Base-by-base conservation (phyloP, 2,113 vertebrate species). In the Corythornis cristatus region DNA sequence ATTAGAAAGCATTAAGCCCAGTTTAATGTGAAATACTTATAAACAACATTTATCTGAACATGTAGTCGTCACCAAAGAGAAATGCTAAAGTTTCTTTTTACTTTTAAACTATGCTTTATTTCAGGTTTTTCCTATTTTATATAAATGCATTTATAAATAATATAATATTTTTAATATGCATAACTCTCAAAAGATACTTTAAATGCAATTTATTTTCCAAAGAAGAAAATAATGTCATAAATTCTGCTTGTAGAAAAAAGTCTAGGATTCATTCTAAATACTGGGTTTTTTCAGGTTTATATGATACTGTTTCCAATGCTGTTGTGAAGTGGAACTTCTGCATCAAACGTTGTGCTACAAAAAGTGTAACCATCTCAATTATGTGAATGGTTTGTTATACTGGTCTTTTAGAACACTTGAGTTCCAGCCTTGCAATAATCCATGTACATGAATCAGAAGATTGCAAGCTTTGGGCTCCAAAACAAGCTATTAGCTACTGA, bases 231-330 rank as follows among this genome's bases (percentile, higher is more conserved):
- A 40, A 37, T 67, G n/a, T 72, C 9, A 70, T 62, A 65, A 76
- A 65, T 70, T 82, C 16, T 72, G 5, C 8, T 48, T 61, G 16
- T 22, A 53, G 26, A 64, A 45, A 57, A 29, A 20, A 15, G 0
- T 2, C 5, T 29, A 25, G 0, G 4, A 17, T 7, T 70, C 15
- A 33, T 26, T 66, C 20, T 50, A 46, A 58, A 37, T 23, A 45
- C 6, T 46, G 3, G 3, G 4, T 0, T 22, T 71, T 75, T 65
- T 25, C 53, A 25, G 5, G 4, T 45, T 37, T 35, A 0, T 48
- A 6, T 46, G 64, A 29, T 3, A 19, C 11, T 7, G 2, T 43
- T 37, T 76, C 40, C 54, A 61, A 48, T 22, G 9, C 9, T 33
- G 29, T n/a, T 29, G 28, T 17, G 28, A 80, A 54, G 12, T 21